Percentiles rank a stretch among this genome's conserved stretches.
Conservation (phyloP, 2,888 invertebrate species). For the Lottia scabra region DNA sequence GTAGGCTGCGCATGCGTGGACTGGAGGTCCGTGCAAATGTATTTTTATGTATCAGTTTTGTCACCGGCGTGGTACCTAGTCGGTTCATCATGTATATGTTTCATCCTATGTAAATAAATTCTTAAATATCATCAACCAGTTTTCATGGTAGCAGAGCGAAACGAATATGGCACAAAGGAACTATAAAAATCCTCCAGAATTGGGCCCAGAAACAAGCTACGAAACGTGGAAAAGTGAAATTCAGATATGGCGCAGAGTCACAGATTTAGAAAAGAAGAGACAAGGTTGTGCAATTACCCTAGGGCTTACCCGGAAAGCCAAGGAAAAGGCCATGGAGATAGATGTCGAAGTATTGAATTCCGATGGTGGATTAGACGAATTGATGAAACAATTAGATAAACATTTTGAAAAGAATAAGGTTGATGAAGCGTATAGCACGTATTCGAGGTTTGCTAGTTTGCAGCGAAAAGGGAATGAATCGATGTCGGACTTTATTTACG, state of each 20-base stretch:
- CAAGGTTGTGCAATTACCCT: slow-evolving; percentile 2
- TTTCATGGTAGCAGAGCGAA: too few relatives aligned
- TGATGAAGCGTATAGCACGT: not conserved
- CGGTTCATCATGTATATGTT: too few relatives aligned
- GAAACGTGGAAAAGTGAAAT: not conserved
- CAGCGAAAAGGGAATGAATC: not conserved
- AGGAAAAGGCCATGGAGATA: slow-evolving; percentile 2
- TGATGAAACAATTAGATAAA: not conserved
- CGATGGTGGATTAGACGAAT: not conserved
- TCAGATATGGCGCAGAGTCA: not conserved
- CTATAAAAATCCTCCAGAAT: not conserved
- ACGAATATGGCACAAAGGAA: too few relatives aligned
- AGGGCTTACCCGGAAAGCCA: not conserved
- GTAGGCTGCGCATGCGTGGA: not conserved
- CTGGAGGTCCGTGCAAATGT: not conserved
- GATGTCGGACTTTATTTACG: not conserved
- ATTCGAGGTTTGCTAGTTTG: not conserved
- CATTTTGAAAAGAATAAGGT: not conserved
- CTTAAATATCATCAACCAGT: too few relatives aligned
- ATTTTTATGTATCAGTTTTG: too few relatives aligned
- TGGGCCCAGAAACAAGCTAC: not conserved
- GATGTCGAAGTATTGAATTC: not conserved
- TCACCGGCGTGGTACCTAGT: too few relatives aligned
- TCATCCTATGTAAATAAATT: too few relatives aligned
- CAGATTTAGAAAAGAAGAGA: slow-evolving; percentile 4